A percentile compares a stretch with the other conserved stretches of the same genome.
Conservation (phyloP, 2,888 invertebrate species). For the Cheilosia impressa region DNA sequence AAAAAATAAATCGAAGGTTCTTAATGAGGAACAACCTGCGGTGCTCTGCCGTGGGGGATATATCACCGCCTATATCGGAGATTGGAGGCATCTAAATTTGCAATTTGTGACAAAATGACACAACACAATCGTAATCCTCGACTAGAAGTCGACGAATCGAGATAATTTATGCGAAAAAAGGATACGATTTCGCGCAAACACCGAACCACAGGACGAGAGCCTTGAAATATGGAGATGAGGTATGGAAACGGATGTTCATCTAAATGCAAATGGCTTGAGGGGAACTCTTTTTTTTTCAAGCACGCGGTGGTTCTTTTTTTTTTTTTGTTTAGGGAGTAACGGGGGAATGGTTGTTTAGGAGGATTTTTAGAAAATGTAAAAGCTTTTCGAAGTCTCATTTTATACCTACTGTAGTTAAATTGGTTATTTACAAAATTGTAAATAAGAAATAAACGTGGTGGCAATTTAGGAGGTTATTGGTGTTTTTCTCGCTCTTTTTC, state of each 20-base stretch:
- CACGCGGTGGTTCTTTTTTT: constrained; percentile 21
- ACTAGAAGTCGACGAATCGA: constrained; percentile 66
- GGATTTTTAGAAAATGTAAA: constrained; percentile 34
- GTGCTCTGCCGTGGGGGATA: constrained; percentile 14
- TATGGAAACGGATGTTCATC: constrained; percentile 72
- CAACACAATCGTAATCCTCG: constrained; percentile 52
- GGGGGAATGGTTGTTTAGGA: constrained; percentile 20
- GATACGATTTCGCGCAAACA: constrained; percentile 67
- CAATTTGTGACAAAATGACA: constrained; percentile 74
- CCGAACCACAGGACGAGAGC: constrained; percentile 15
- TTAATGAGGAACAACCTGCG: constrained; percentile 68
- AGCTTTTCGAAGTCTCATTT: constrained; percentile 54
- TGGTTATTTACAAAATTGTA: constrained; percentile 68
- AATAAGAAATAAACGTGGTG: constrained; percentile 68
- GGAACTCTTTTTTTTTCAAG: constrained; percentile 53
- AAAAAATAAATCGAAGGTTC: constrained; percentile 68
- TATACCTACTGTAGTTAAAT: constrained; percentile 45
- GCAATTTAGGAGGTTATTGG: constrained; percentile 36
- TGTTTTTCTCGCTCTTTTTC: constrained; percentile 2
- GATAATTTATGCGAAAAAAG: constrained; percentile 75
- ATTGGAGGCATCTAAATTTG: constrained; percentile 61
- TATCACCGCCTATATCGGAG: constrained; percentile 13
- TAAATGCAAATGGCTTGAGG: constrained; percentile 72
- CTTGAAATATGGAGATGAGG: constrained; percentile 74
- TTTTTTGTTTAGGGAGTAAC: neutral